These are phyloP conservation scores for Astreopora myriophthalma DNA, from an alignment of 64 coral and sea anemone species.

Conservation along the genomic window DNA sequence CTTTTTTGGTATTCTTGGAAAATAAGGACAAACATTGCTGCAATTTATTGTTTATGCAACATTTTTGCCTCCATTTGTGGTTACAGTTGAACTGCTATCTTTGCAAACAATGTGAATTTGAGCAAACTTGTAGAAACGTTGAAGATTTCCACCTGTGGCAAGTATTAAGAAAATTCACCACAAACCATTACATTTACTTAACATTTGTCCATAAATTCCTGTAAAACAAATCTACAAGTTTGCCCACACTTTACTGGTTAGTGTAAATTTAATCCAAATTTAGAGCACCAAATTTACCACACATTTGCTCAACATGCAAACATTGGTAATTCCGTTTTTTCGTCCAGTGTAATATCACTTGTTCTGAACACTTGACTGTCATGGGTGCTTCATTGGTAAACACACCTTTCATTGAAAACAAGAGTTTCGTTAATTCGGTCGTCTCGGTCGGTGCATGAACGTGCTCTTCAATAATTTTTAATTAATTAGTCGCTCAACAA, in stretches of 20 bases:
- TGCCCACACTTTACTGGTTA: not conserved
- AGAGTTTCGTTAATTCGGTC: slow-evolving; percentile 28
- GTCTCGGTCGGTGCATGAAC: slow-evolving; percentile 30
- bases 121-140: not conserved
- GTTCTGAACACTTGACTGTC: slow-evolving; percentile 23
- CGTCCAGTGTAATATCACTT: not conserved
- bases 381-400: slow-evolving; percentile 45
- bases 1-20: not conserved
- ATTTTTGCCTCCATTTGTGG: not conserved
- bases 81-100: not conserved
- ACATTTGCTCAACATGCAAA: too few relatives aligned
- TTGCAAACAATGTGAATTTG: not conserved
- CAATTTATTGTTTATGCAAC: not conserved
- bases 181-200: not conserved
- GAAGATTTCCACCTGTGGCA: not conserved
- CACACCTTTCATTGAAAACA: not conserved
- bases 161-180: not conserved
- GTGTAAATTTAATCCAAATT: not conserved
- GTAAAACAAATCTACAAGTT: not conserved
- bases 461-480: too few relatives aligned
- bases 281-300: not conserved
- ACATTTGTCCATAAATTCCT: not conserved
- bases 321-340: too few relatives aligned
- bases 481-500: too few relatives aligned
- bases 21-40: not conserved